Conservation (phyloP, 2,888 invertebrate genomes). For the Colostygia pectinataria region DNA sequence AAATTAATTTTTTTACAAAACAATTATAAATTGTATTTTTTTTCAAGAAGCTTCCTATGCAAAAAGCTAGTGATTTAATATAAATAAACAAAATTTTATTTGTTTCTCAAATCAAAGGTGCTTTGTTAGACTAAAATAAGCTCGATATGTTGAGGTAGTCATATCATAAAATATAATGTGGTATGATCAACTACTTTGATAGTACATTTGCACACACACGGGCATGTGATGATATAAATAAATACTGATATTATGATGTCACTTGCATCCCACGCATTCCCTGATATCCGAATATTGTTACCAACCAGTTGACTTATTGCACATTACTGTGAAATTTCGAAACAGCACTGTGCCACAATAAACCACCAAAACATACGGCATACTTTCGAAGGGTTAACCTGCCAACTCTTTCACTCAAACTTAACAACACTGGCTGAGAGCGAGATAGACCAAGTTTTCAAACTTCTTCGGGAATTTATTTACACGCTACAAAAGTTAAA, state of each 20-base stretch:
- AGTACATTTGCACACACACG: neutral
- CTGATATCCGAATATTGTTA: slow-evolving; percentile 13
- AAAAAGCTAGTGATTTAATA: too few species aligned
- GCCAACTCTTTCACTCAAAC: slow-evolving; percentile 58
- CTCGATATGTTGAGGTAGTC: neutral
- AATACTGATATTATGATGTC: slow-evolving; percentile 54
- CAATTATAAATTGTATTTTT: too few species aligned
- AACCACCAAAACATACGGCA: slow-evolving; percentile 69
- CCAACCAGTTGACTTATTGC: slow-evolving; percentile 10
- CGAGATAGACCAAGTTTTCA: slow-evolving; percentile 62
- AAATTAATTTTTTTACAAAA: too few species aligned
- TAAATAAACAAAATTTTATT: too few species aligned
- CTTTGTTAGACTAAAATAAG: too few species aligned
- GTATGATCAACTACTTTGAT: slow-evolving; percentile 8
- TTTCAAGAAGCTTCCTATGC: too few species aligned
- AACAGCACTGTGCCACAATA: slow-evolving; percentile 67
- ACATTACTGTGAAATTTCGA: too few species aligned
- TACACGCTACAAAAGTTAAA: slow-evolving; percentile 52
- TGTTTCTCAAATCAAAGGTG: too few species aligned
- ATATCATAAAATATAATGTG: neutral
- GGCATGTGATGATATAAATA: slow-evolving; percentile 24
- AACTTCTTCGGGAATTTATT: slow-evolving; percentile 62
- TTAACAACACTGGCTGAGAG: slow-evolving; percentile 42
- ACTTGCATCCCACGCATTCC: slow-evolving; percentile 47
- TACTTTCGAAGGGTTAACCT: slow-evolving; percentile 68